Evolutionary conservation across 2,113 vertebrate genomes (phyloP).

Genomic region (Turdus rufiventris): DNA sequence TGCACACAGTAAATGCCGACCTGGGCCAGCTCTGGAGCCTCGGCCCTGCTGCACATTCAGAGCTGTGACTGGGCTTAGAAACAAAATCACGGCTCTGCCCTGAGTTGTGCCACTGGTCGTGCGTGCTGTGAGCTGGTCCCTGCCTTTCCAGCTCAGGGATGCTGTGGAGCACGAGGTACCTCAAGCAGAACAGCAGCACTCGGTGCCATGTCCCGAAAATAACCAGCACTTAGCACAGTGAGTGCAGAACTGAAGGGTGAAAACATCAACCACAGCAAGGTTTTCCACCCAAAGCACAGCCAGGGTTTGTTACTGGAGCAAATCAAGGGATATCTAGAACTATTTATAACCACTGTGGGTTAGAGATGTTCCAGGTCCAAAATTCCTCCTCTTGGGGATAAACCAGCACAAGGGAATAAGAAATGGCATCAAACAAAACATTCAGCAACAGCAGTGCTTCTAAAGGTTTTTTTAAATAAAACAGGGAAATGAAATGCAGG

Average conservation of each 20-base stretch:
- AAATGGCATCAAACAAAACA: not conserved
- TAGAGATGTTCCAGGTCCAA: not conserved
- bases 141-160: fast-evolving
- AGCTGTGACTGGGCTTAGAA: not conserved
- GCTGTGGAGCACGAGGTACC: not conserved
- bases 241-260: not conserved
- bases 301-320: not conserved
- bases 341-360: not conserved
- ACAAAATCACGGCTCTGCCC: not conserved
- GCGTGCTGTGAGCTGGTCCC: not conserved
- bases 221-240: not conserved
- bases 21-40: not conserved
- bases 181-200: fast-evolving
- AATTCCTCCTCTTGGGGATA: not conserved
- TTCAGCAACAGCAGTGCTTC: not conserved
- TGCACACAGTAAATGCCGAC: not conserved
- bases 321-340: not conserved
- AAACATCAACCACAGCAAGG: fast-evolving
- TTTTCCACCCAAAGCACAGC: not conserved
- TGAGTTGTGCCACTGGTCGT: fast-evolving
- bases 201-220: fast-evolving
- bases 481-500: not conserved
- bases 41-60: not conserved
- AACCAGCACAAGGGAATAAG: not conserved
- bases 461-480: not conserved